Evolutionary conservation across 2,797 vertebrate species (phyloP).

Genomic region (Rhinoraja longicauda): DNA sequence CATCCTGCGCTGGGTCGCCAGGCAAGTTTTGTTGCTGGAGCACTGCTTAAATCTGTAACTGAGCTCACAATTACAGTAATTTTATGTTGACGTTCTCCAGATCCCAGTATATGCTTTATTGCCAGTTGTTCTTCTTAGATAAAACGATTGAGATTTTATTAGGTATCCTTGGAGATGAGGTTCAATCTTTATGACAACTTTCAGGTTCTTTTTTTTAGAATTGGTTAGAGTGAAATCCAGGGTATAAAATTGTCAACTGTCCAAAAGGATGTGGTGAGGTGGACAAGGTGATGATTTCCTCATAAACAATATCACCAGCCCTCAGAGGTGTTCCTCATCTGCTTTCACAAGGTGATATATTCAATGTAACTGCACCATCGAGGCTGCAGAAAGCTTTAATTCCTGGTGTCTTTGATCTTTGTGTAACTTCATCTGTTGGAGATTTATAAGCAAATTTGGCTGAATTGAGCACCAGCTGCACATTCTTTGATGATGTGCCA

Average conservation of each 20-base stretch:
- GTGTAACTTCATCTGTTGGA: neutral
- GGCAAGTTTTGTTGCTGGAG: neutral
- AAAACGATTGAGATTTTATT: neutral
- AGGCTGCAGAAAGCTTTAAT: neutral
- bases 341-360: neutral
- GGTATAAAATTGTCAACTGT: neutral
- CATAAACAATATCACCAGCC: neutral
- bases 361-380: neutral
- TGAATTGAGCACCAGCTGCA: neutral
- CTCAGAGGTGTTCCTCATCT: neutral
- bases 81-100: neutral
- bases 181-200: neutral
- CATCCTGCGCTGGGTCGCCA: neutral
- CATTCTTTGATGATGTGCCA: neutral
- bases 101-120: neutral
- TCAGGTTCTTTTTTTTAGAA: neutral
- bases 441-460: neutral
- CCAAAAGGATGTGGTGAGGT: neutral
- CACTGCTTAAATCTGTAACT: neutral
- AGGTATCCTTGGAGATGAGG: neutral
- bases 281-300: neutral
- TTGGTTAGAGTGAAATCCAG: no score
- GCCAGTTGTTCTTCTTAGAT: neutral
- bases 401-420: neutral
- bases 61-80: neutral